Conservation (phyloP, 2,888 invertebrate species). For the Eremobia ochroleuca region DNA sequence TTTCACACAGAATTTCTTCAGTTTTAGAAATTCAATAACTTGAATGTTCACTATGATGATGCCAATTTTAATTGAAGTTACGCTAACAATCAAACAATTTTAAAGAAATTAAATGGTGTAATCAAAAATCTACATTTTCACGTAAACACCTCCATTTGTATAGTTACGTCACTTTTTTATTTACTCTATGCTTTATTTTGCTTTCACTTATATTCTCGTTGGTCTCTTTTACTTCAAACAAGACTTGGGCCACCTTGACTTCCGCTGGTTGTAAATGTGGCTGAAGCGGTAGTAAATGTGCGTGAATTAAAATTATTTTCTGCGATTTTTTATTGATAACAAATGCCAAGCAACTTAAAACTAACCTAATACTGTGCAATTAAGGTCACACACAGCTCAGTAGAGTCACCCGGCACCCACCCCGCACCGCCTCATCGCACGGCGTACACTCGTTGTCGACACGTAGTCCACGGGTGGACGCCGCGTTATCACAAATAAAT, state of each 20-base stretch:
- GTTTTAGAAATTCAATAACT: constrained; percentile 35
- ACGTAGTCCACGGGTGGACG: no score
- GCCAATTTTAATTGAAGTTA: constrained; percentile 32
- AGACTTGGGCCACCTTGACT: background rate
- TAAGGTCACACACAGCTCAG: no score
- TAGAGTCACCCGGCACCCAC: no score
- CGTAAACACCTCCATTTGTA: constrained; percentile 67
- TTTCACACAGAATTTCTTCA: constrained; percentile 43
- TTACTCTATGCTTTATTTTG: background rate
- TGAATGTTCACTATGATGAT: constrained; percentile 48
- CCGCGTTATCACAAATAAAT: no score
- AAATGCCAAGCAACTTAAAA: background rate
- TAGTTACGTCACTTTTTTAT: constrained; percentile 47
- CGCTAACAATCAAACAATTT: constrained; percentile 26
- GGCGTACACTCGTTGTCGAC: no score
- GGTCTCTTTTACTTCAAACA: constrained; percentile 1
- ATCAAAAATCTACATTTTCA: constrained; percentile 58
- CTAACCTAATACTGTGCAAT: no score
- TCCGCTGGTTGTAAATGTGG: background rate
- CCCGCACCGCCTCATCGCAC: no score
- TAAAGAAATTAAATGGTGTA: constrained; percentile 18
- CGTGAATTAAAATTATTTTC: background rate
- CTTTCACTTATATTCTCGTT: constrained; percentile 1
- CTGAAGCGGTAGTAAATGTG: background rate
- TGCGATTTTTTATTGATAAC: background rate